phyloP scores from a whole-genome alignment of 1,140 invertebrate species.

The Platorchestia sp. region DNA sequence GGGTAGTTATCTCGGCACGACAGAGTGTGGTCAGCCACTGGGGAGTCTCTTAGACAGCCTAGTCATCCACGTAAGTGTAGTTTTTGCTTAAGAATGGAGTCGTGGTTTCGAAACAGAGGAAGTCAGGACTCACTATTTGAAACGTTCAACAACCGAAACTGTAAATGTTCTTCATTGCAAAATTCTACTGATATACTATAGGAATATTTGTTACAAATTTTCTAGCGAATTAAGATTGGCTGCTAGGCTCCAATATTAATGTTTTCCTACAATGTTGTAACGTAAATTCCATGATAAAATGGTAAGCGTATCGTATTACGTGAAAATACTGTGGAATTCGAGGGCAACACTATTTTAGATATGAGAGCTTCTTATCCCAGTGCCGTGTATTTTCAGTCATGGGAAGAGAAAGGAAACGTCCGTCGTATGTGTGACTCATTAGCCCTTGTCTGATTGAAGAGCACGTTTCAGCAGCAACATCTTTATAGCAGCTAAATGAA shows the following conservation, averaged over 20 bases:
- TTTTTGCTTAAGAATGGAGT: not conserved
- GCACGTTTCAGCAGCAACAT: slow-evolving; percentile 32
- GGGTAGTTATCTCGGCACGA: slow-evolving; percentile 36
- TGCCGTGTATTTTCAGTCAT: not conserved
- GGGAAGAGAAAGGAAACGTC: not conserved
- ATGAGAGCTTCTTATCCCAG: not conserved
- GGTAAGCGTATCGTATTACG: not conserved
- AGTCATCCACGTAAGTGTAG: not conserved
- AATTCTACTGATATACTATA: not conserved
- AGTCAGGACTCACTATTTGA: not conserved
- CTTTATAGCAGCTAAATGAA: slow-evolving; percentile 5
- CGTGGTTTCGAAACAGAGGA: not conserved
- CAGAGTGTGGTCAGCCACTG: not conserved
- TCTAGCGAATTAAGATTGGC: not conserved
- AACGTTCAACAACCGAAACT: not conserved
- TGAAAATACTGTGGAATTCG: not conserved
- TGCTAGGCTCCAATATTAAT: not conserved
- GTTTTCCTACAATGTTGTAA: not conserved
- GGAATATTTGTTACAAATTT: not conserved
- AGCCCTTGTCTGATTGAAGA: not conserved
- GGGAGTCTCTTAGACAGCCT: not conserved
- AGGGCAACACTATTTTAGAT: not conserved
- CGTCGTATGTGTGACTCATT: not conserved
- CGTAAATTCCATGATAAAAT: not conserved
- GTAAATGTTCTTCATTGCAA: not conserved